Base-by-base conservation (phyloP, 2,113 vertebrate species). In the Pavo muticus region DNA sequence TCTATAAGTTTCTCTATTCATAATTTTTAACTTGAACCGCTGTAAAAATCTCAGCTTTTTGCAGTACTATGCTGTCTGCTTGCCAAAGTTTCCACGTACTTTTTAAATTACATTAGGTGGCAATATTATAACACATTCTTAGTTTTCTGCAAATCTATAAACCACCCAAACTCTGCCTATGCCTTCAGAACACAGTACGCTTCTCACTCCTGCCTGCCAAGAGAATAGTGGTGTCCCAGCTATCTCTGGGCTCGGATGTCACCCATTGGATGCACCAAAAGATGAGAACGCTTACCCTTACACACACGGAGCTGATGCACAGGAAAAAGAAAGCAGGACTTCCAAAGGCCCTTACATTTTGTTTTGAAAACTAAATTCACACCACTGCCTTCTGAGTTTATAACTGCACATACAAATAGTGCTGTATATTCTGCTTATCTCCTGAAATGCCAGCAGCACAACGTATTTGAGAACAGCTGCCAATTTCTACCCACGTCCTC, bases 191-290 rank as follows among this genome's bases (percentile, higher is more conserved):
- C 29, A 32, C 5, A 45, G 29, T 29, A 45, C 32, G 30, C 21
- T 37, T 48, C 20, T 11, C 25, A 13, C 18, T 45, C 39, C 14
- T 14, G 5, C 23, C 42, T 91, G 59, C 39, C 52, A 79, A 23
- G 35, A 35, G 45, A 71, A 37, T 2, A 40, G 42, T 10, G 1
- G 0, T 8, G 9, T 20, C 70, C 0, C 0, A 50, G 25, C 32
- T 45, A 45, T 32, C 44, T 45, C 23, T 30, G 64, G 50, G 35
- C 17, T 0, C 14, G 42, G 60, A 64, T 61, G 32, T 35, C 80
- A 63, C 12, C 61, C 23, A 23, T 20, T 14, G 45, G 32, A 17
- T 8, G 15, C 0, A 37, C 1, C 37, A 24, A 63, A 3, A 86
- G 69, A 10, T 3, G 5, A 40, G 45, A 88, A 44, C 3, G 29